Percentiles rank a stretch among this genome's conserved stretches.
Conservation (phyloP, 2,797 vertebrate species). For the Lagodon rhomboides region DNA sequence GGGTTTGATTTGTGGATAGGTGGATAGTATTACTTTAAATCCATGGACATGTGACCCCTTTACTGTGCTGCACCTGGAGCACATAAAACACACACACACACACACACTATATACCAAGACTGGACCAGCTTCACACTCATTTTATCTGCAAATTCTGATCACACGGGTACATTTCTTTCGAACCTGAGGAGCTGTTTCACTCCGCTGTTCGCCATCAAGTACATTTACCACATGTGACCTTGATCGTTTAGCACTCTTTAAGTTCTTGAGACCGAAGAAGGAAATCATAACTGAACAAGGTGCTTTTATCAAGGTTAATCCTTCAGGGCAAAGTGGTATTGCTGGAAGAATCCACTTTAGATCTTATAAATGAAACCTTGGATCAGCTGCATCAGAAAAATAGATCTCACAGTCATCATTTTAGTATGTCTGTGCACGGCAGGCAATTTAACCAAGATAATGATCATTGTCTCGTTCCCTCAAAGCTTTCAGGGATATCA, state of each 20-base stretch:
- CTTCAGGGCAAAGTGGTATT: conserved; percentile 4
- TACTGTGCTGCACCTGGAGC: conserved; percentile 14
- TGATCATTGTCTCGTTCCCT: conserved; percentile 31
- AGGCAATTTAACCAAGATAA: conserved; percentile 25
- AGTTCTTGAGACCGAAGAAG: conserved; percentile 11
- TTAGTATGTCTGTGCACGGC: conserved; percentile 14
- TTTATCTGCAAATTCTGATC: conserved; percentile 14
- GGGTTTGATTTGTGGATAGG: conserved; percentile 25
- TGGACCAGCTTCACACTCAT: conserved; percentile 3
- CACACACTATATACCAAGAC: background rate
- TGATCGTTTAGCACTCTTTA: conserved; percentile 8
- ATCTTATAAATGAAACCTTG: conserved; percentile 23
- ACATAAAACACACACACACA: conserved; percentile 18
- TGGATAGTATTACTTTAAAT: conserved; percentile 48
- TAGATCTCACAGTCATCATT: conserved; percentile 29
- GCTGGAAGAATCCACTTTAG: conserved; percentile 21
- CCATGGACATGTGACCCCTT: conserved; percentile 20
- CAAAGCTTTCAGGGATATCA: conserved; percentile 19
- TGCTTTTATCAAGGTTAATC: conserved; percentile 11
- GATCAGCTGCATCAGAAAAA: background rate
- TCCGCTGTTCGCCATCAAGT: background rate
- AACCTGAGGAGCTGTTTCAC: conserved; percentile 21
- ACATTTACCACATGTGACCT: conserved; percentile 2
- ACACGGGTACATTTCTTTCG: conserved; percentile 14
- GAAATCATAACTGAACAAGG: conserved; percentile 21